Conservation (phyloP, 2,888 invertebrate species). For the Tachina lurida region DNA sequence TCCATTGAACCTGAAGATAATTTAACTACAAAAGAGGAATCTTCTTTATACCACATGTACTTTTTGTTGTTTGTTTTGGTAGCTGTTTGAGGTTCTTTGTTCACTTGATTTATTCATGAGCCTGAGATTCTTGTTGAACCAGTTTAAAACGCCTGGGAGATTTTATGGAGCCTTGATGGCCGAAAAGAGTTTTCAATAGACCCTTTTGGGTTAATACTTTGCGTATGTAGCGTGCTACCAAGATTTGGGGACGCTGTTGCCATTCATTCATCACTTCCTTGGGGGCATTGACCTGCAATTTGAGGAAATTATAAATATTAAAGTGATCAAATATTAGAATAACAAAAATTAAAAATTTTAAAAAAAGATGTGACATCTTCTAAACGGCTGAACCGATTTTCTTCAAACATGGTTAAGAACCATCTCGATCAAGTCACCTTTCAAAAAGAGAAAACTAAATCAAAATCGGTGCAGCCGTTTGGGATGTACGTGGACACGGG, state of each 20-base stretch:
- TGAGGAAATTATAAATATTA: too few relatives aligned
- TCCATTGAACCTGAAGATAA: constrained; percentile 39
- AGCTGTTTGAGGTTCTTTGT: constrained; percentile 21
- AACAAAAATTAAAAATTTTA: too few relatives aligned
- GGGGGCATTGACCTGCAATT: constrained; percentile 89
- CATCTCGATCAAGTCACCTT: too few relatives aligned
- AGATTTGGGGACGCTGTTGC: constrained; percentile 93
- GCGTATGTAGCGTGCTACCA: constrained; percentile 92
- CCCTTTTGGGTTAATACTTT: constrained; percentile 91
- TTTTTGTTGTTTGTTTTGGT: neutral
- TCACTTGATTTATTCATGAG: constrained; percentile 87
- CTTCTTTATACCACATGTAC: neutral
- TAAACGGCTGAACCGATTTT: too few relatives aligned
- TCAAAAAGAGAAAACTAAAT: too few relatives aligned
- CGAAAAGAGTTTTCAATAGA: constrained; percentile 87
- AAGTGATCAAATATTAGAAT: too few relatives aligned
- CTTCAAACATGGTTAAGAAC: too few relatives aligned
- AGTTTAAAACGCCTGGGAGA: constrained; percentile 94
- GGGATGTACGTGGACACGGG: too few relatives aligned
- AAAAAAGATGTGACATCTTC: too few relatives aligned
- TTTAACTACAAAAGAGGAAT: constrained; percentile 54
- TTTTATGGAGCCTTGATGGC: constrained; percentile 91
- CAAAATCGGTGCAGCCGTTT: too few relatives aligned
- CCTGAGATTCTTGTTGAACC: constrained; percentile 95
- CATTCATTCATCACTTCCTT: constrained; percentile 95